phyloP scores from a whole-genome alignment of 2,888 invertebrate species.

The Koerneria pararmatus region DNA sequence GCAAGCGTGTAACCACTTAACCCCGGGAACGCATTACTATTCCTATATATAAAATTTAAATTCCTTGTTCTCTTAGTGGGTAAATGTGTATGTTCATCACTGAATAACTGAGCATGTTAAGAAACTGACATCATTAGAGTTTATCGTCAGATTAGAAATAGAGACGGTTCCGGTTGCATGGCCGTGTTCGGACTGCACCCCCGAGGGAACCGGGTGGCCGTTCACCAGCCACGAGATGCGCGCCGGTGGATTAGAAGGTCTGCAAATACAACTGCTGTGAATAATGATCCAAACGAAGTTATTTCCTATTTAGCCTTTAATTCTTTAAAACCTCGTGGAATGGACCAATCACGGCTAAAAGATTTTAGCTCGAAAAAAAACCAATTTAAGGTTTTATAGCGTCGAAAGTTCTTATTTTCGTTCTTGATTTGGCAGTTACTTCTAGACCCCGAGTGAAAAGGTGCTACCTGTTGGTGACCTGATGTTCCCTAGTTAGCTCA shows the following conservation, averaged over 20 bases:
- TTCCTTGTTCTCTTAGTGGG: no score
- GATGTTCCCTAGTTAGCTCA: no score
- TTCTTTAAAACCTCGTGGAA: not conserved
- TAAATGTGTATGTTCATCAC: no score
- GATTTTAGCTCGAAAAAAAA: not conserved
- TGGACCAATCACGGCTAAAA: not conserved
- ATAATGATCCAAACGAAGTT: not conserved
- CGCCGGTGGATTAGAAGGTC: slow-evolving; percentile 51
- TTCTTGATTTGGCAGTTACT: no score
- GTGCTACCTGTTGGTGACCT: no score
- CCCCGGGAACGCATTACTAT: no score
- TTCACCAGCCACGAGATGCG: slow-evolving; percentile 51
- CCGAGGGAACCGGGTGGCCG: slow-evolving; percentile 36
- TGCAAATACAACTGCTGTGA: slow-evolving; percentile 23
- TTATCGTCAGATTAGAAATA: slow-evolving; percentile 38
- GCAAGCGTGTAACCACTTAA: no score
- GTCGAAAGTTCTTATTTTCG: not conserved
- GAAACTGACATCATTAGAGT: slow-evolving; percentile 31
- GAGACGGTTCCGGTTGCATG: slow-evolving; percentile 37
- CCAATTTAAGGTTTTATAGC: not conserved
- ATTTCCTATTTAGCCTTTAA: no score
- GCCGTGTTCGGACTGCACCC: slow-evolving; percentile 29
- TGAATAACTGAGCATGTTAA: no score
- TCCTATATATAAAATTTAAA: no score
- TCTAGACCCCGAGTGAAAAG: no score